phyloP scores from a whole-genome alignment of 2,797 vertebrate genomes.

The Sebastes kiyomatsui region DNA sequence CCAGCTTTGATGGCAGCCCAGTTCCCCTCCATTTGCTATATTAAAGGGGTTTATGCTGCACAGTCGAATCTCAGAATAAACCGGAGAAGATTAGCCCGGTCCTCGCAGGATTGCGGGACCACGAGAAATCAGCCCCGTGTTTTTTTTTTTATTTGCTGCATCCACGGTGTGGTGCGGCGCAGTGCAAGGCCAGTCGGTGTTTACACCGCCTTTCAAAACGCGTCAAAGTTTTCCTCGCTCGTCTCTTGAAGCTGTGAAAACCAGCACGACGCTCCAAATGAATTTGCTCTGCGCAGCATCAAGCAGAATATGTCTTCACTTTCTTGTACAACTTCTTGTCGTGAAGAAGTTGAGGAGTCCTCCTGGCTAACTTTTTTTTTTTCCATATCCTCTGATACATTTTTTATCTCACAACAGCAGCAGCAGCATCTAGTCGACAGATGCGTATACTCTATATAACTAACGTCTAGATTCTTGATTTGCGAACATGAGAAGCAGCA shows the following conservation, averaged over 20 bases:
- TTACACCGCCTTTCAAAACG: constrained; percentile 24
- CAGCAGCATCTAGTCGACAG: neutral
- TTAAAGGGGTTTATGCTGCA: constrained; percentile 73
- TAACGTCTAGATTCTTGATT: neutral
- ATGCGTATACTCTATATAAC: neutral
- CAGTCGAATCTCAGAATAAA: constrained; percentile 60
- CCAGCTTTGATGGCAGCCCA: constrained; percentile 75
- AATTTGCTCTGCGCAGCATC: constrained; percentile 35
- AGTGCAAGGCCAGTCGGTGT: constrained; percentile 15
- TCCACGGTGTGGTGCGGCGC: constrained; percentile 19
- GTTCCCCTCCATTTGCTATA: constrained; percentile 75
- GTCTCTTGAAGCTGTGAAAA: constrained; percentile 35
- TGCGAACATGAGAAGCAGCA: constrained; percentile 16
- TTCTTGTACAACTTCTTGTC: constrained; percentile 9
- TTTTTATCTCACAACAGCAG: neutral
- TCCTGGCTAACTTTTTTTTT: constrained; percentile 13
- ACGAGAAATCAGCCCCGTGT: constrained; percentile 33
- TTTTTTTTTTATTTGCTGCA: constrained; percentile 54
- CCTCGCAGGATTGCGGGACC: constrained; percentile 44
- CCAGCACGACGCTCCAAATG: constrained; percentile 3
- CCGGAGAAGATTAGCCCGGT: constrained; percentile 58
- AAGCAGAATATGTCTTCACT: constrained; percentile 30
- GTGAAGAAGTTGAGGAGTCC: constrained; percentile 14
- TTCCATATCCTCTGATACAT: neutral
- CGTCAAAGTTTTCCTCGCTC: constrained; percentile 13